Conservation (phyloP, 2,888 invertebrate species). For the Tanypteryx hageni region DNA sequence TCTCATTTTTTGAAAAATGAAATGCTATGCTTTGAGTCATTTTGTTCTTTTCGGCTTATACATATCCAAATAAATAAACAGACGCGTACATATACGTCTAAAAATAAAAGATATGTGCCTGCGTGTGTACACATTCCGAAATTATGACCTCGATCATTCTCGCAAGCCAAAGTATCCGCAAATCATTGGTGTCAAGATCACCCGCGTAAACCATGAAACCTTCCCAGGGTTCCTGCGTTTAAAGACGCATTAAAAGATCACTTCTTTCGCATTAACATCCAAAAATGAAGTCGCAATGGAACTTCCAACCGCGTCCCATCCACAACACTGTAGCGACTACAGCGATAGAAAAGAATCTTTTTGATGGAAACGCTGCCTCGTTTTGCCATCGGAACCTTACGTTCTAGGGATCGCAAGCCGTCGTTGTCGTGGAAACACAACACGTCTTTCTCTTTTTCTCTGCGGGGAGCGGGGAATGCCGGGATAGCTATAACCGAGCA, state of each 20-base stretch:
- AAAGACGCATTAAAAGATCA: not conserved
- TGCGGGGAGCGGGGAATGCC: slow-evolving; percentile 22
- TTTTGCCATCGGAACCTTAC: not conserved
- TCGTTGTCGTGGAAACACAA: slow-evolving; percentile 20
- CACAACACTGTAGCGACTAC: no score
- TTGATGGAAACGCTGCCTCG: not conserved
- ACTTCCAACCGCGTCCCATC: not conserved
- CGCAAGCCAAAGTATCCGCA: not conserved
- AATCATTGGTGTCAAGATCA: not conserved
- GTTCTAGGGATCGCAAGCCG: slow-evolving; percentile 13
- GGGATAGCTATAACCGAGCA: slow-evolving; percentile 12
- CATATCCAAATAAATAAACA: no score
- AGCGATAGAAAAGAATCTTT: not conserved
- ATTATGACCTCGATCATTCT: not conserved
- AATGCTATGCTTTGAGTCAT: no score
- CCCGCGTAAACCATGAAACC: not conserved
- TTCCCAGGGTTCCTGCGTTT: not conserved
- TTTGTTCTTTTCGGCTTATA: no score
- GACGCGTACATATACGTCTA: no score
- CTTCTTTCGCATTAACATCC: not conserved
- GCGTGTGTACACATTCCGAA: not conserved
- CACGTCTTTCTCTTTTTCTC: not conserved
- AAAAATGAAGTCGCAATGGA: not conserved
- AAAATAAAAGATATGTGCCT: no score
- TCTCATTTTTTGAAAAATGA: no score